Conservation (phyloP, 2,888 invertebrate genomes). For the Atherix ibis region DNA sequence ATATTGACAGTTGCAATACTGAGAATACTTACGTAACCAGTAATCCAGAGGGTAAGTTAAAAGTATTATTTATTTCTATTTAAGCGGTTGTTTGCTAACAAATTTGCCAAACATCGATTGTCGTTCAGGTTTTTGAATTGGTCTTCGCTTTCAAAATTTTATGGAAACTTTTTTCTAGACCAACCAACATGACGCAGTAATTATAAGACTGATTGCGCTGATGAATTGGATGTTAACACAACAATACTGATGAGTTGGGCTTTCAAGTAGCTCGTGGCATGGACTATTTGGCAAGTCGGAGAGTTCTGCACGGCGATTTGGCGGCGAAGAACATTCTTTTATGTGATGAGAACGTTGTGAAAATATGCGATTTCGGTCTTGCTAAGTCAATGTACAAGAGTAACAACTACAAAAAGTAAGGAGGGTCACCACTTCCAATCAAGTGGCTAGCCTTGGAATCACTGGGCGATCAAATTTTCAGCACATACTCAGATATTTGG, state of each 20-base stretch:
- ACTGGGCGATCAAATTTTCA: conserved; percentile 77
- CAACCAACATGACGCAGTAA: conserved; percentile 70
- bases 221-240: conserved; percentile 52
- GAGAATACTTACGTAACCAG: conserved; percentile 30
- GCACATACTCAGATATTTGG: conserved; percentile 92
- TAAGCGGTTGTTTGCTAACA: too few relatives aligned
- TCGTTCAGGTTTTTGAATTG: too few relatives aligned
- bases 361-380: conserved; percentile 93
- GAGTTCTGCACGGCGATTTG: conserved; percentile 73
- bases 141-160: too few relatives aligned
- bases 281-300: conserved; percentile 82
- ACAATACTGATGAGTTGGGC: conserved; percentile 79
- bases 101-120: too few relatives aligned
- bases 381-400: conserved; percentile 82
- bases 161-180: too few relatives aligned
- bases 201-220: conserved; percentile 55
- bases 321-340: conserved; percentile 83
- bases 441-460: conserved; percentile 96
- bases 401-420: conserved; percentile 80
- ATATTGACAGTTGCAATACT: conserved; percentile 29
- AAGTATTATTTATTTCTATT: too few relatives aligned
- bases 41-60: conserved; percentile 45
- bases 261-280: conserved; percentile 87
- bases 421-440: conserved; percentile 73
- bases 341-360: conserved; percentile 79